Evolutionary conservation across 1,140 invertebrate species (phyloP).

Genomic region (Brachionus paranguensis): DNA sequence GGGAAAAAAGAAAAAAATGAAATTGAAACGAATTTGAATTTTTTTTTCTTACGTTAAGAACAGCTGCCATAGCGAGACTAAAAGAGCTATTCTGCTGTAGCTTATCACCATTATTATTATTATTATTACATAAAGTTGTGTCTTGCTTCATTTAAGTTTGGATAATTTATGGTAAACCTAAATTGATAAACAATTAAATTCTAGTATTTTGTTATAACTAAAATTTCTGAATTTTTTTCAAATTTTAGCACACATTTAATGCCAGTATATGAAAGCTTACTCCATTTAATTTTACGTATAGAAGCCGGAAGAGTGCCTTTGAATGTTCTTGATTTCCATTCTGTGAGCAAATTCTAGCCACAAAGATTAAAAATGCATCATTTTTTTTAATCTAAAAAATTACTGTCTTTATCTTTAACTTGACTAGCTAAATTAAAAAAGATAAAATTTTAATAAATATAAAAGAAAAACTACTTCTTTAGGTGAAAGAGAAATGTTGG

Average conservation of each 20-base stretch:
- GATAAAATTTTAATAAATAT: background rate
- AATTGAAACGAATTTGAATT: too few species aligned
- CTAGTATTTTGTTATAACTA: too few species aligned
- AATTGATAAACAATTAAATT: background rate
- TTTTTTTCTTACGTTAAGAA: too few species aligned
- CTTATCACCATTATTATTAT: too few species aligned
- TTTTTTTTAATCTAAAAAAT: background rate
- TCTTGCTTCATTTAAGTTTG: too few species aligned
- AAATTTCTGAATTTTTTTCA: too few species aligned
- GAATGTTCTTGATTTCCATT: constrained; percentile 28
- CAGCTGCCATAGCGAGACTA: too few species aligned
- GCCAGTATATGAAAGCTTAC: background rate
- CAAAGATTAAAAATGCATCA: background rate
- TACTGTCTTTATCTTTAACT: constrained; percentile 10
- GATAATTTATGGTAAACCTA: background rate
- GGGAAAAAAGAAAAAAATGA: too few species aligned
- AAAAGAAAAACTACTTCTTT: constrained; percentile 7
- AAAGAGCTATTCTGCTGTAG: too few species aligned
- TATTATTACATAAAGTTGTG: too few species aligned
- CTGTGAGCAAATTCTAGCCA: background rate
- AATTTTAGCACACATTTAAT: background rate
- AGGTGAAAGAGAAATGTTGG: background rate
- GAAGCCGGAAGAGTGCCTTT: background rate
- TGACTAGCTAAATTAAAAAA: background rate
- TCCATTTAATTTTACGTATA: constrained; percentile 30